Base-by-base conservation (phyloP, 2,888 invertebrate species). In the Lithodes maja region DNA sequence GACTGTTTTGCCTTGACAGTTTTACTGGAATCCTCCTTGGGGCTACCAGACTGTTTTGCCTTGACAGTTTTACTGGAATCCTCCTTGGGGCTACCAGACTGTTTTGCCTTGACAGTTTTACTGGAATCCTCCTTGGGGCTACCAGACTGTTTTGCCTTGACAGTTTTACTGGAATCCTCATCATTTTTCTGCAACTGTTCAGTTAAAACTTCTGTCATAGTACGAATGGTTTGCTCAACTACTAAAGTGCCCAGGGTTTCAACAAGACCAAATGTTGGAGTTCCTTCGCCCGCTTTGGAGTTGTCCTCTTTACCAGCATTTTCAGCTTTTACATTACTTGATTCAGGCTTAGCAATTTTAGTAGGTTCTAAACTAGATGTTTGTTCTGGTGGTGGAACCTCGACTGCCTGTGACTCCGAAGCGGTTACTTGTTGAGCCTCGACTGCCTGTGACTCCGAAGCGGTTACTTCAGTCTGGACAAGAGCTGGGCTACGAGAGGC, bases 201-300 rank as follows among this genome's bases (percentile, higher is more conserved):
- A n/a, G 87, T 87, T 3, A 90, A 71, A 49, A 71, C 87, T 54
- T 85, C 84, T 2, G 85, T 87, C 90, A 90, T 90, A 3, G 77
- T 87, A 1, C 82, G 87, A 33, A 90, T 69, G 17, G 90, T 90
- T 68, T 90, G 87, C 33, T 81, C 90, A 50, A 87, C 87, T 54
- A 90, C 90, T 33, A 33, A 33, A 71, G 71, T 87, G 85, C 86
- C 87, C 50, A 90, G 74, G 17, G 90, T 68, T 80, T 90, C 90
- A 84, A 87, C 87, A 7, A 90, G 74, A 17, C 85, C 90, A 87
- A 87, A 90, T 54, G 84, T 77, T 78, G 87, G 87, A 53, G 82
- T 83, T 86, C 78, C 74, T 54, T 78, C 83, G 33, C 81, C 89
- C 52, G 74, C 33, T 15, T 79, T 54, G 17, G 78, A 53, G 52